phyloP scores from a whole-genome alignment of 64 coral and sea anemone genomes.

The Orbicella faveolata region DNA sequence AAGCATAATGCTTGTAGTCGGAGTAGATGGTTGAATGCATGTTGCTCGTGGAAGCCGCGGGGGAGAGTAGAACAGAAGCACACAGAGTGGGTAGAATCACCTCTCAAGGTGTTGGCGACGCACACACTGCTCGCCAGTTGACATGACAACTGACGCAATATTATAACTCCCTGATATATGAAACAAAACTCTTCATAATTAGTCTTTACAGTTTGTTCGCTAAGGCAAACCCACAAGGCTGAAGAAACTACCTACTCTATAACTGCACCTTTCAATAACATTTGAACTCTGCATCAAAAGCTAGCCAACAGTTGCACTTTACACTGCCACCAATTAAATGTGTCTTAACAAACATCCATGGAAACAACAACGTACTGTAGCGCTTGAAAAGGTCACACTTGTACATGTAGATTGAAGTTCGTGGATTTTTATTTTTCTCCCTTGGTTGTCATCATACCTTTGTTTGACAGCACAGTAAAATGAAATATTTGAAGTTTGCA shows the following conservation, averaged over 20 bases:
- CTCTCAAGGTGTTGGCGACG: conserved; percentile 26
- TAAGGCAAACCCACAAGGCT: not conserved
- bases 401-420: no score
- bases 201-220: conserved; percentile 3
- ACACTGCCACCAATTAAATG: no score
- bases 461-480: no score
- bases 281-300: no score
- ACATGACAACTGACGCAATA: conserved; percentile 45
- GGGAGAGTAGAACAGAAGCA: conserved; percentile 46
- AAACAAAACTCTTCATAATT: conserved; percentile 52
- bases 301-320: no score
- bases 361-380: no score
- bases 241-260: not conserved
- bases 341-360: no score
- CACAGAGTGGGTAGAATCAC: conserved; percentile 49
- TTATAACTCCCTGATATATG: conserved; percentile 29
- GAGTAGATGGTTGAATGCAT: conserved; percentile 37
- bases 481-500: no score
- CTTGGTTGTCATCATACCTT: no score
- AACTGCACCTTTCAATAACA: no score
- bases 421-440: no score
- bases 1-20: conserved; percentile 36
- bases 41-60: conserved; percentile 30
- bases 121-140: conserved; percentile 34
- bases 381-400: no score